phyloP scores from a whole-genome alignment of 2,113 vertebrate genomes.

The Antechinus stuartii region DNA sequence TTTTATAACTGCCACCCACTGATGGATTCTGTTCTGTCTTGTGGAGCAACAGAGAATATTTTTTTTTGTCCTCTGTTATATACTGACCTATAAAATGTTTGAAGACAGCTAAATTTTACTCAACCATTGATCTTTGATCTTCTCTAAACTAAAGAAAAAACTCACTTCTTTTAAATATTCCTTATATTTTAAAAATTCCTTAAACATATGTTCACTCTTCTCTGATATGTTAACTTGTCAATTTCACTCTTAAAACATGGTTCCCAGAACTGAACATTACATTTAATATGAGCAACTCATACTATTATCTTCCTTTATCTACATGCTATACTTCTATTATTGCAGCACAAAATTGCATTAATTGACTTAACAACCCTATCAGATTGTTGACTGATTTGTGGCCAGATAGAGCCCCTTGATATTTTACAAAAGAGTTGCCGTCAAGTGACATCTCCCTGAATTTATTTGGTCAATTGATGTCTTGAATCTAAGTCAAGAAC shows the following conservation, averaged over 20 bases:
- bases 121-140: background rate
- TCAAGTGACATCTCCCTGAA: background rate
- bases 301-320: background rate
- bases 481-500: slow-evolving; percentile 8
- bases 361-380: background rate
- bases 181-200: background rate
- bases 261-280: background rate
- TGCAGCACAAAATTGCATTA: background rate
- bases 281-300: background rate
- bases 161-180: background rate
- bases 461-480: background rate
- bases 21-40: background rate
- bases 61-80: background rate
- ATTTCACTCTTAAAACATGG: background rate
- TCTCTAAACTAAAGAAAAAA: background rate
- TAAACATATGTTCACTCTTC: background rate
- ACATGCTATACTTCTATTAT: background rate
- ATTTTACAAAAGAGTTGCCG: background rate
- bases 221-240: background rate
- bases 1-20: background rate
- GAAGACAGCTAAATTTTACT: background rate
- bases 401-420: background rate
- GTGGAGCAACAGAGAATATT: background rate
- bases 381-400: background rate
- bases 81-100: background rate